These are phyloP conservation scores for Genyomyrus donnyi DNA, from an alignment of 2,113 vertebrate species.

Conservation along the genomic window DNA sequence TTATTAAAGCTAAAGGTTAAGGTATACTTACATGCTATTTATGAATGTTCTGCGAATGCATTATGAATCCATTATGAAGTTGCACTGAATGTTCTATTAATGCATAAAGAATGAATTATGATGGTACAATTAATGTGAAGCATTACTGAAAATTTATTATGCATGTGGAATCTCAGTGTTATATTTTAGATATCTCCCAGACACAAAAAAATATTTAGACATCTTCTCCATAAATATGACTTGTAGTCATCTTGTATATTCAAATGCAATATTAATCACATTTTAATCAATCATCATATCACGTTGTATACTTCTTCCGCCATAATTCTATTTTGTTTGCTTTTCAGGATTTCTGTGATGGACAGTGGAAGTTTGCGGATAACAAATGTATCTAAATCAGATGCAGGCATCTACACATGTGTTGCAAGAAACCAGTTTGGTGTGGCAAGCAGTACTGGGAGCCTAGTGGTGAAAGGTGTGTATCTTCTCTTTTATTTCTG, in stretches of 20 bases:
- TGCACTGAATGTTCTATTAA: neutral
- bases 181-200: slow-evolving; percentile 39
- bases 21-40: neutral
- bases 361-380: slow-evolving; percentile 85
- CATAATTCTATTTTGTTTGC: slow-evolving; percentile 23
- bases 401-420: slow-evolving; percentile 84
- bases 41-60: neutral
- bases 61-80: neutral
- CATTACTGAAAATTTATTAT: neutral
- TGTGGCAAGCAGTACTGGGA: slow-evolving; percentile 83
- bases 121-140: neutral
- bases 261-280: neutral
- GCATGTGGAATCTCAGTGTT: neutral
- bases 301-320: neutral
- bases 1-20: neutral
- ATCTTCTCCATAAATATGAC: neutral
- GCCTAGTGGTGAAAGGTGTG: slow-evolving; percentile 85
- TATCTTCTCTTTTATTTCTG: neutral
- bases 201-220: slow-evolving; percentile 23
- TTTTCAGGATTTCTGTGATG: slow-evolving; percentile 69
- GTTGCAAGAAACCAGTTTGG: slow-evolving; percentile 88
- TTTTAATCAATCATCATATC: neutral
- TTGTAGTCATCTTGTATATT: neutral
- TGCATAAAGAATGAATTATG: neutral
- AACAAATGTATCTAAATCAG: slow-evolving; percentile 76